Evolutionary conservation across 2,113 vertebrate genomes (phyloP).

Genomic region (Agelaius tricolor): DNA sequence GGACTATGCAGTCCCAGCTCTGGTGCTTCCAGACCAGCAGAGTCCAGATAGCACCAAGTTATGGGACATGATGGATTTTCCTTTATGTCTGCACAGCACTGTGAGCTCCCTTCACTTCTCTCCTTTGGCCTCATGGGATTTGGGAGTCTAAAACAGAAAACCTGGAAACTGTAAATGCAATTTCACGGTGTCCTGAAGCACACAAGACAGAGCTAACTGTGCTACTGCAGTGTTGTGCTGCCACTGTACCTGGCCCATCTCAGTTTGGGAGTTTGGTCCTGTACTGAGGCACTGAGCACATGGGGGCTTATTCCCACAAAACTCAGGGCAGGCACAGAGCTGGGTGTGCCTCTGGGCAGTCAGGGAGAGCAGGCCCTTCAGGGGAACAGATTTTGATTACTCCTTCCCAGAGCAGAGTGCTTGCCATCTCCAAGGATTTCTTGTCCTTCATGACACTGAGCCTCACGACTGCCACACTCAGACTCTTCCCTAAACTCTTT

Average conservation of each 20-base stretch:
- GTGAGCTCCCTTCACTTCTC: neutral
- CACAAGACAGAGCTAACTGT: neutral
- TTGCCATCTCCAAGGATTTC: neutral
- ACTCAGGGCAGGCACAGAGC: neutral
- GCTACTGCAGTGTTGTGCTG: neutral
- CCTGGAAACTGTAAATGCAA: neutral
- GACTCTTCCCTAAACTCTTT: neutral
- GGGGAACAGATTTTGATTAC: neutral
- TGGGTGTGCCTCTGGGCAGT: neutral
- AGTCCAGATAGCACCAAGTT: neutral
- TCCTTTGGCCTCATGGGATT: neutral
- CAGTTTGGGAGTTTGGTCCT: neutral
- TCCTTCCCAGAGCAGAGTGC: neutral
- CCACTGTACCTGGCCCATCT: neutral
- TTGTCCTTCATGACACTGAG: neutral
- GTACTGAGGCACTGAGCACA: neutral
- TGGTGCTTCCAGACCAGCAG: neutral
- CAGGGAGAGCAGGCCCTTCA: neutral
- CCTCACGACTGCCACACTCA: no score
- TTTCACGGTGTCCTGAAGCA: neutral
- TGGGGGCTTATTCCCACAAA: rapidly evolving
- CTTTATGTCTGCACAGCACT: neutral
- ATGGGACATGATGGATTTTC: rapidly evolving
- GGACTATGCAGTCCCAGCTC: neutral
- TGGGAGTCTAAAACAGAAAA: neutral